phyloP scores from a whole-genome alignment of 2,113 vertebrate genomes.

The Capreolus pygargus region DNA sequence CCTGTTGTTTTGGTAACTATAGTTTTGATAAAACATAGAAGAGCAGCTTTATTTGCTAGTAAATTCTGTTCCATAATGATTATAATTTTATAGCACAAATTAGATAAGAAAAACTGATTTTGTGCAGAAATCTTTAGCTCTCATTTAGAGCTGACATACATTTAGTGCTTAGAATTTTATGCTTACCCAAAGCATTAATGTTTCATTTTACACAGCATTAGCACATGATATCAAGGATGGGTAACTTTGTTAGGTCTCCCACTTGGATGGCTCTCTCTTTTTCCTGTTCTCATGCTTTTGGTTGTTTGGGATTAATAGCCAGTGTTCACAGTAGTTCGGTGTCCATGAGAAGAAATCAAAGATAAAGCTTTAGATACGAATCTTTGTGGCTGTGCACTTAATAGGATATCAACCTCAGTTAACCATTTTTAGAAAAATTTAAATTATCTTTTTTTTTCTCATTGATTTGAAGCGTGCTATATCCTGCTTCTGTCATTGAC shows the following conservation, averaged over 20 bases:
- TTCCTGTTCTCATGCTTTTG: conserved; percentile 11
- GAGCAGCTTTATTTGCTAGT: conserved; percentile 25
- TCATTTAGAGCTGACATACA: not conserved
- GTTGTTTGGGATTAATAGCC: conserved; percentile 63
- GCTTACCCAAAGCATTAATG: not conserved
- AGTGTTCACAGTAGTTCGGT: conserved; percentile 38
- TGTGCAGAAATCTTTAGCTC: conserved; percentile 26
- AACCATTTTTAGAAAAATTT: not conserved
- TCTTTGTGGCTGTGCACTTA: conserved; percentile 55
- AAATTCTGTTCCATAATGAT: not conserved
- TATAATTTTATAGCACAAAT: conserved; percentile 36
- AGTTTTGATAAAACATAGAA: conserved; percentile 54
- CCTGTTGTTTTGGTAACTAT: not conserved
- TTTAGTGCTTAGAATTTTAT: conserved; percentile 31
- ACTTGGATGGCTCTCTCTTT: conserved; percentile 58
- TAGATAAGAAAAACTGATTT: not conserved
- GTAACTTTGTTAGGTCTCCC: conserved; percentile 57
- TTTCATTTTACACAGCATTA: conserved; percentile 42
- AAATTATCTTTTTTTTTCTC: conserved; percentile 35
- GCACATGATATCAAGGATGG: conserved; percentile 31
- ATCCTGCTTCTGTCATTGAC: not conserved
- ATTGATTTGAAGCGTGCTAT: conserved; percentile 18
- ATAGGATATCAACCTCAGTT: not conserved
- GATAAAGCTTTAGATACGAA: not conserved
- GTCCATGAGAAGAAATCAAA: conserved; percentile 39